These are phyloP conservation scores for Plumapathes pennacea DNA, from an alignment of 92 coral and sea anemone genomes.

Conservation along the genomic window DNA sequence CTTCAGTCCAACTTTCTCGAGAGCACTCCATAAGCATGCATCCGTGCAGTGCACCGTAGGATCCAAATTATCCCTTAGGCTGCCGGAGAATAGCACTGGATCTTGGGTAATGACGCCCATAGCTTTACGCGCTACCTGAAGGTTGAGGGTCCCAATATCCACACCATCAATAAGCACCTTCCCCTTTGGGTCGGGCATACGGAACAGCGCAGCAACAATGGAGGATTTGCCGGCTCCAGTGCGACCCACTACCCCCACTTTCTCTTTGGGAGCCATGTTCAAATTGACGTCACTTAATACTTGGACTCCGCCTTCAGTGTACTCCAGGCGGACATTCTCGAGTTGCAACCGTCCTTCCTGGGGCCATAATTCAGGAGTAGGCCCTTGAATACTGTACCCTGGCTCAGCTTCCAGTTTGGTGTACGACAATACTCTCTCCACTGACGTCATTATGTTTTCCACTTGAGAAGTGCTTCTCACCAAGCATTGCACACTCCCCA, in stretches of 20 bases:
- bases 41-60: not conserved
- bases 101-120: slow-evolving; percentile 9
- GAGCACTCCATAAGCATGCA: not conserved
- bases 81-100: slow-evolving; percentile 5
- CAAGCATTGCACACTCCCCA: not conserved
- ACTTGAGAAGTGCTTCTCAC: not conserved
- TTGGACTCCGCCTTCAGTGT: not conserved
- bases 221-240: slow-evolving; percentile 17
- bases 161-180: slow-evolving; percentile 1
- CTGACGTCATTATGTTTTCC: slow-evolving; percentile 15
- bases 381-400: not conserved
- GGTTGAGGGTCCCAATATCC: not conserved
- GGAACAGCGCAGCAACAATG: not conserved
- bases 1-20: slow-evolving; percentile 2
- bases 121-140: not conserved
- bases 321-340: not conserved
- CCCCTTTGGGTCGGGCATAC: slow-evolving; percentile 2
- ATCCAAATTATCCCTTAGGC: slow-evolving; percentile 2
- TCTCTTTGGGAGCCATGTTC: not conserved
- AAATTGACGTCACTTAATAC: not conserved
- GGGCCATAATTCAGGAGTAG: not conserved
- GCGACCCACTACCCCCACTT: slow-evolving; percentile 10
- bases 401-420: not conserved
- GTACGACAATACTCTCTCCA: slow-evolving; percentile 7
- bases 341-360: not conserved